Percentiles rank a stretch among this genome's conserved stretches.
These are phyloP conservation scores for Crotophaga sulcirostris DNA, from an alignment of 2,113 vertebrate genomes.

Conservation along the genomic window DNA sequence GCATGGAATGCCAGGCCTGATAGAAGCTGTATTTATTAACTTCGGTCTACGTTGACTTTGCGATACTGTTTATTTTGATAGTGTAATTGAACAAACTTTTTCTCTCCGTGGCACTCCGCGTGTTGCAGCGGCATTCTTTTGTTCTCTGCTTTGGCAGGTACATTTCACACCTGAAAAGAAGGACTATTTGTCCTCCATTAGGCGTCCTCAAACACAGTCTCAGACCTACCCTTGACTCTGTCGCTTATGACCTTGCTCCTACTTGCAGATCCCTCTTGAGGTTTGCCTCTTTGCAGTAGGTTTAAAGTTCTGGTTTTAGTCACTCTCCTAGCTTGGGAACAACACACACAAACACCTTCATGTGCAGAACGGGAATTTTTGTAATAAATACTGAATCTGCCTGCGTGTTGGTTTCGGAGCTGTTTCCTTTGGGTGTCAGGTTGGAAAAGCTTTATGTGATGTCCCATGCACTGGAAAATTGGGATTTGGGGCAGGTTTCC, in stretches of 20 bases:
- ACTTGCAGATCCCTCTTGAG: slow-evolving; percentile 28
- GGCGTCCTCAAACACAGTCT: slow-evolving; percentile 58
- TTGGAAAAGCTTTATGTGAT: not conserved
- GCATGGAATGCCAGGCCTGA: slow-evolving; percentile 69
- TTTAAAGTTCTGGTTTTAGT: not conserved
- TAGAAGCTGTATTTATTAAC: slow-evolving; percentile 65
- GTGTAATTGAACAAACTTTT: slow-evolving; percentile 74
- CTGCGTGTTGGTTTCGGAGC: not conserved
- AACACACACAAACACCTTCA: rapidly evolving
- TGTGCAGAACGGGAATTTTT: not conserved
- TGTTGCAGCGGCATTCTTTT: slow-evolving; percentile 43
- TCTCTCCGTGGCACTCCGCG: slow-evolving; percentile 45
- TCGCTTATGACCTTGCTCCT: slow-evolving; percentile 70
- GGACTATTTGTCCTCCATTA: slow-evolving; percentile 68
- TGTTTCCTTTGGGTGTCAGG: not conserved
- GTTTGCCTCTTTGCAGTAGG: not conserved
- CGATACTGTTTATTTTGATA: slow-evolving; percentile 70
- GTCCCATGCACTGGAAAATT: too few relatives aligned
- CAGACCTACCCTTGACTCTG: slow-evolving; percentile 59
- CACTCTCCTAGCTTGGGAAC: not conserved
- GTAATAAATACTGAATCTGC: not conserved
- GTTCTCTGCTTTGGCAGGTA: slow-evolving; percentile 61
- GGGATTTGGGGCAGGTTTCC: not conserved
- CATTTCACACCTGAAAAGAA: slow-evolving; percentile 52
- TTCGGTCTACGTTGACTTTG: slow-evolving; percentile 80